These are phyloP conservation scores for Spisula solida DNA, from an alignment of 2,888 invertebrate species.

Conservation along the genomic window DNA sequence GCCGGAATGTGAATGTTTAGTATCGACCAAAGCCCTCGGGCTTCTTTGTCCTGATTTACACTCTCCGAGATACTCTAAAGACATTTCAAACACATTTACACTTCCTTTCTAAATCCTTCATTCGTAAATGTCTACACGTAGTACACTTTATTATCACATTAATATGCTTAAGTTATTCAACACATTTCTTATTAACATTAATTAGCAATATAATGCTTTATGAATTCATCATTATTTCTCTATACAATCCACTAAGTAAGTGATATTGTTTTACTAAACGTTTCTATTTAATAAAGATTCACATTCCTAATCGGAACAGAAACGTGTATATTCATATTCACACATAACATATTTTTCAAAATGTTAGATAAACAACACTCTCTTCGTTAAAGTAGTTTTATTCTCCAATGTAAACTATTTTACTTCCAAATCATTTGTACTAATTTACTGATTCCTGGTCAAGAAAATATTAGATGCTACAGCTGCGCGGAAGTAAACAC, in stretches of 20 bases:
- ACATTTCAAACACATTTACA: background rate
- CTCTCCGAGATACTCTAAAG: constrained; percentile 29
- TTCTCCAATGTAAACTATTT: background rate
- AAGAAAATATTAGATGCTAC: background rate
- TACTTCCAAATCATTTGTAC: background rate
- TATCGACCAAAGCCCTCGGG: constrained; percentile 21
- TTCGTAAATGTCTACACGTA: background rate
- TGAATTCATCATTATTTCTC: background rate
- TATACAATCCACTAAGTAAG: background rate
- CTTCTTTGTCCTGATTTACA: constrained; percentile 30
- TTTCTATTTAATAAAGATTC: background rate
- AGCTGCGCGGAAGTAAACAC: constrained; percentile 2
- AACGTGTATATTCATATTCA: background rate
- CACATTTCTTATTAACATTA: background rate
- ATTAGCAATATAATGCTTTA: background rate
- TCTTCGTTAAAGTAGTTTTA: background rate
- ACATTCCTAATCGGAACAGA: background rate
- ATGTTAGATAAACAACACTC: background rate
- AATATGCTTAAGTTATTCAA: background rate
- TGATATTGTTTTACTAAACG: background rate
- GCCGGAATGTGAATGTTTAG: constrained; percentile 42
- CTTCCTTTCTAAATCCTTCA: too few relatives aligned
- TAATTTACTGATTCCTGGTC: background rate
- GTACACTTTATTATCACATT: background rate
- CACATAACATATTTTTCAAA: background rate